phyloP scores from a whole-genome alignment of 2,113 vertebrate species.

The Fulica atra region DNA sequence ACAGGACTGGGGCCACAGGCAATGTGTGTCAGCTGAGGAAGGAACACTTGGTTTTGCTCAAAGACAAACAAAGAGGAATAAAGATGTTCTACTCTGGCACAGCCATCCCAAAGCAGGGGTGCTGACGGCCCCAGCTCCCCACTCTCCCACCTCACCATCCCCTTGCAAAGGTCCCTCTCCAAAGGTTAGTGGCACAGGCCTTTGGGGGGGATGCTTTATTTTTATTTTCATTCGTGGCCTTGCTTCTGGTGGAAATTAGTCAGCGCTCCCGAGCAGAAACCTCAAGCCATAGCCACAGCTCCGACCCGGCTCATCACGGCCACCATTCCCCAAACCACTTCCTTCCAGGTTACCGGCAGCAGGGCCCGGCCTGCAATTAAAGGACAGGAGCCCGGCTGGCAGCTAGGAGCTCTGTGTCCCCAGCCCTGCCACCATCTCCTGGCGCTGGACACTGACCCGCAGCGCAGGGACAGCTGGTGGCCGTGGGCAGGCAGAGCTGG shows the following conservation, averaged over 20 bases:
- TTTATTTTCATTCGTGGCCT: not conserved
- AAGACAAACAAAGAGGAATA: not conserved
- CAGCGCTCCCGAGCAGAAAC: conserved; percentile 68
- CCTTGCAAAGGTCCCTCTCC: rapidly evolving
- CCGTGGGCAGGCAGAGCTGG: not conserved
- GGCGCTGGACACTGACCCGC: too few species aligned
- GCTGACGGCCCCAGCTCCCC: rapidly evolving
- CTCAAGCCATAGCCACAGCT: conserved; percentile 59
- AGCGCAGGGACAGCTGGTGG: not conserved
- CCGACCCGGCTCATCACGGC: not conserved
- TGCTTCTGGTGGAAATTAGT: conserved; percentile 41
- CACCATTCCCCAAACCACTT: conserved; percentile 71
- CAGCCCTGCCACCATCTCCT: not conserved
- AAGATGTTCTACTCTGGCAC: rapidly evolving
- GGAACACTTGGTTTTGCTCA: rapidly evolving
- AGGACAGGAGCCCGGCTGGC: not conserved
- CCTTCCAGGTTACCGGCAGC: conserved; percentile 64
- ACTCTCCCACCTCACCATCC: rapidly evolving
- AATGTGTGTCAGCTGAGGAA: not conserved
- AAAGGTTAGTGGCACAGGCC: not conserved
- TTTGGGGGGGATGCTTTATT: not conserved
- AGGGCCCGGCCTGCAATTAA: rapidly evolving
- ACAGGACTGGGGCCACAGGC: not conserved
- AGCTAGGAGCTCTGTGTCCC: not conserved
- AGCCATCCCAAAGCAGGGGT: not conserved